Percentiles rank a stretch among this genome's conserved stretches.
Evolutionary conservation across 2,113 vertebrate species (phyloP).

Genomic region (Lepus timidus): DNA sequence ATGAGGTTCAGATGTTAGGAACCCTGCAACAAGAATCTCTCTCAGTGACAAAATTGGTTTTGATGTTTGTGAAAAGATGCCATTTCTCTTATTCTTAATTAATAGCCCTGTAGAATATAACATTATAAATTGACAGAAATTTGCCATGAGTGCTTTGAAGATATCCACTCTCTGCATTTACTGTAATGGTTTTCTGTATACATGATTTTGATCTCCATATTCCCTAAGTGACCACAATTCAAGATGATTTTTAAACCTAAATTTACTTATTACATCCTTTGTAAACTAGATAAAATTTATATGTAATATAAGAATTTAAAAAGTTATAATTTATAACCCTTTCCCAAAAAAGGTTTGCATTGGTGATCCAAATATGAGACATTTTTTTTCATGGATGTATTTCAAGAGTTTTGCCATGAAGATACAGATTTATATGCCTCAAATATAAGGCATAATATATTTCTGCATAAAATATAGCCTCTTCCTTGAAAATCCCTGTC

Average conservation of each 20-base stretch:
- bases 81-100: neutral
- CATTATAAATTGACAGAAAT: neutral
- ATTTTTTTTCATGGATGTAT: neutral
- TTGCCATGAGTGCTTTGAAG: neutral
- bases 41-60: neutral
- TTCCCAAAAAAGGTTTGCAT: neutral
- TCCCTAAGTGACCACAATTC: neutral
- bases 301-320: neutral
- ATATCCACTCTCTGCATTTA: neutral
- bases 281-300: conserved; percentile 3
- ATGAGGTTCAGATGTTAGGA: neutral
- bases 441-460: neutral
- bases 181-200: neutral
- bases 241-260: neutral
- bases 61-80: neutral
- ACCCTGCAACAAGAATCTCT: neutral
- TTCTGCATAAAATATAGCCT: neutral
- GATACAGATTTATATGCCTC: neutral
- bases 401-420: conserved; percentile 2
- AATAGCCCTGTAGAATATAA: neutral
- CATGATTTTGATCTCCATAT: neutral
- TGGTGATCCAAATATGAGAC: neutral
- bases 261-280: neutral
- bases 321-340: neutral
- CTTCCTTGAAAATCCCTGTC: neutral